A percentile compares a stretch with the other conserved stretches of the same genome.
Evolutionary conservation across 1,140 invertebrate species (phyloP).

Genomic region (Drosophila pectinifera): DNA sequence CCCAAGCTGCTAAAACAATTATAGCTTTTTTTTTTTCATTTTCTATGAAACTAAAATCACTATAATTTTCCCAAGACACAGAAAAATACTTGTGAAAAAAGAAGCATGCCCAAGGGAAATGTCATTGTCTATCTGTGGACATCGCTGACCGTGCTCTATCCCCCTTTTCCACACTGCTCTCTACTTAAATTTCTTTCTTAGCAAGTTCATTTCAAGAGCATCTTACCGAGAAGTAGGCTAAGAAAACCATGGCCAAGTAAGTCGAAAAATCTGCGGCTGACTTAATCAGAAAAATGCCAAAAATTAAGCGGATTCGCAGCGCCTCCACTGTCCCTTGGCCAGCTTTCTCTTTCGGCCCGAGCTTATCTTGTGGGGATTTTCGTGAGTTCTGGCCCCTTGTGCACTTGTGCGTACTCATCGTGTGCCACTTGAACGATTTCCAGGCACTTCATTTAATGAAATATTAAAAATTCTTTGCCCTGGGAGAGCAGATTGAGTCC

Average conservation of each 20-base stretch:
- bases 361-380: constrained; percentile 50
- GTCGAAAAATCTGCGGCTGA: constrained; percentile 69
- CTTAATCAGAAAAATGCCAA: constrained; percentile 81
- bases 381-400: constrained; percentile 54
- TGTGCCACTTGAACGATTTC: constrained; percentile 81
- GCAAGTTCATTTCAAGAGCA: constrained; percentile 44
- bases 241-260: constrained; percentile 30
- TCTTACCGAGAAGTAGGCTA: constrained; percentile 14
- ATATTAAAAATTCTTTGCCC: constrained; percentile 82
- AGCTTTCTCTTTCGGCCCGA: constrained; percentile 9
- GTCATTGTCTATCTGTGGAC: constrained; percentile 38
- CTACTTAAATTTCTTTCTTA: constrained; percentile 72
- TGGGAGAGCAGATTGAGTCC: constrained; percentile 21
- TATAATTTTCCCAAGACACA: constrained; percentile 26
- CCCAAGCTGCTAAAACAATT: constrained; percentile 43
- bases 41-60: constrained; percentile 10
- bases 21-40: constrained; percentile 37
- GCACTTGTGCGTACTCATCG: constrained; percentile 72
- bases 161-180: constrained; percentile 15
- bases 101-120: constrained; percentile 18
- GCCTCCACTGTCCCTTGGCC: background rate
- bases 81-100: constrained; percentile 12
- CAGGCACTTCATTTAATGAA: constrained; percentile 84
- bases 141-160: constrained; percentile 2
- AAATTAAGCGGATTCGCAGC: constrained; percentile 73